These are phyloP conservation scores for Sciurus niger DNA, from an alignment of 2,113 vertebrate species.

Conservation along the genomic window DNA sequence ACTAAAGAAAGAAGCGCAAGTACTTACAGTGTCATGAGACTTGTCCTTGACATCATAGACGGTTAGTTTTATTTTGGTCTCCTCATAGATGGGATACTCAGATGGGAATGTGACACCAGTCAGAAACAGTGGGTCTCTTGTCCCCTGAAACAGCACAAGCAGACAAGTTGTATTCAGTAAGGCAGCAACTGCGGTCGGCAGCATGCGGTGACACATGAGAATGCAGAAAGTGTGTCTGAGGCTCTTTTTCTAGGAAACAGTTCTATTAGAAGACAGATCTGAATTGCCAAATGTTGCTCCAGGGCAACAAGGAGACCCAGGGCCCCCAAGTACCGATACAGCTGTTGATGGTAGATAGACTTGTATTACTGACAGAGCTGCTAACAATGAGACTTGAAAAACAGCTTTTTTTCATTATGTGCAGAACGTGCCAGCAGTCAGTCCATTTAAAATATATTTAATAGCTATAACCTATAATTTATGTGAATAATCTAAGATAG, in stretches of 20 bases:
- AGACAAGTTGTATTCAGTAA: conserved; percentile 86
- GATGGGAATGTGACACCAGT: conserved; percentile 97
- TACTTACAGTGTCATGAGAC: conserved; percentile 95
- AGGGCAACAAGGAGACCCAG: not conserved
- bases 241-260: conserved; percentile 72
- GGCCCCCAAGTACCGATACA: not conserved
- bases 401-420: conserved; percentile 61
- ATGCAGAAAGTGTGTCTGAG: conserved; percentile 42
- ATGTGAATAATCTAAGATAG: conserved; percentile 31
- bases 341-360: not conserved
- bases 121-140: conserved; percentile 97
- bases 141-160: conserved; percentile 92
- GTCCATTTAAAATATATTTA: conserved; percentile 42
- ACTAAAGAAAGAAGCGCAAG: conserved; percentile 46
- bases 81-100: conserved; percentile 94
- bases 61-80: conserved; percentile 96
- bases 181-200: conserved; percentile 87
- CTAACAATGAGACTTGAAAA: conserved; percentile 71
- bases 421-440: conserved; percentile 40
- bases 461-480: conserved; percentile 35
- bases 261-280: conserved; percentile 57
- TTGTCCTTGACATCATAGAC: conserved; percentile 99
- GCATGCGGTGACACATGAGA: conserved; percentile 24
- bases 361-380: conserved; percentile 27
- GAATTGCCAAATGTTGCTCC: not conserved